Base-by-base conservation (phyloP, 2,797 vertebrate species). In the Hydrolagus colliei region DNA sequence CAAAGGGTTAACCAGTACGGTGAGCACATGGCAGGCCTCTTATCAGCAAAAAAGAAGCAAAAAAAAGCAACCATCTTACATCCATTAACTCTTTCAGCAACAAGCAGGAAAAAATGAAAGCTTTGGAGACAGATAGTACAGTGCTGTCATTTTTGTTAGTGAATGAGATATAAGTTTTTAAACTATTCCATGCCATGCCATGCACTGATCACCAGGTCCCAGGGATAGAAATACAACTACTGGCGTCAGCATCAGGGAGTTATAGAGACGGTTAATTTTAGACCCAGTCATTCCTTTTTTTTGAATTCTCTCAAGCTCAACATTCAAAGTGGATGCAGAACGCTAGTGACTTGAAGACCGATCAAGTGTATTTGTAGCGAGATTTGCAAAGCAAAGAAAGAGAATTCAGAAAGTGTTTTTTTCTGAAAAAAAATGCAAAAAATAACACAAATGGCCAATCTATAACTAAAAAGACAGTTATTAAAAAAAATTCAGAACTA, bases 161-260 rank as follows among this genome's bases (percentile, higher is more conserved):
- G 90, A 93, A 91, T 89, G 89, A 88, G 88, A 63, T 87, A 87
- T 89, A 89, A 91, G 89, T 90, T 87, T 88, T 86, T 88, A 88
- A 88, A 89, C 88, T 86, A 71, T 18, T 71, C 63, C 65, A 14
- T 71, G 65, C 63, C 65, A 14, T 71, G 65, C 67, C 79, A 84
- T 84, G 79, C 79, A 84, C 79, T 84, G 65, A 84, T 84, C 79
- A 84, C 79, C 89, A 91, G 91, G 90, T 91, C 89, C 91, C 89
- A 92, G 88, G 90, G 91, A 90, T 76, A 93, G 87, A 93, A 92
- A 91, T 95, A 93, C 97, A 97, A 96, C 97, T 96, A 96, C 97
- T 93, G 97, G 97, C 97, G 98, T 95, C 98, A 99, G 97, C 97
- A 97, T 99, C 97, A 99, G 96, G 96, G 92, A 87, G 90, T 92